Base-by-base conservation (phyloP, 2,888 invertebrate species). In the Atethmia centrago region DNA sequence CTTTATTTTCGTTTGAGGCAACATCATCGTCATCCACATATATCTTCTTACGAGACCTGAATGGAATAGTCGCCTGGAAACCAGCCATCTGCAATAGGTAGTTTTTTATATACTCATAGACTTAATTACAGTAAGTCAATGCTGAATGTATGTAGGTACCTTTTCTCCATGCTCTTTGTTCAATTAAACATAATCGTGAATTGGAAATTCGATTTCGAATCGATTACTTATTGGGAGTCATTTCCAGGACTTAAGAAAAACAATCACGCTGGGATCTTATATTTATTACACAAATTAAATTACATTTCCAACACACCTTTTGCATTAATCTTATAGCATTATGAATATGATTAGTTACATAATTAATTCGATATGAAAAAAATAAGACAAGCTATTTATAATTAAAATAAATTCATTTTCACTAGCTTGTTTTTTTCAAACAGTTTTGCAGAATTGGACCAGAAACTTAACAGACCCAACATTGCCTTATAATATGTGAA, bases 51-150 rank as follows among this genome's bases (percentile, higher is more conserved):
- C 96, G 93, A 42, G 94, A 90, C 82, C 93, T 95, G 82, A 97
- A 97, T 14, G 96, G 93, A 75, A 97, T 95, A 3, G 92, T 94
- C 51, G 94, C 92, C 89, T 97, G 97, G 25, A 95, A 85, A 45
- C 93, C 89, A 69, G 96, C 92, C 96, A 96, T 96, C 94, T 95
- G 90, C 84, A 92, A 91, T 70, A 77, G 68, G 65, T 45, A 36
- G 0, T 4, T 42, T 31, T 40, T 9, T 12, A n/a, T n/a, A 28
- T 25, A 2, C 19, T 21, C 28, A n/a, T 21, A 28, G 3, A 25
- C 16, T n/a, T 49, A 40, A 56, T 40, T 25, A 53, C 12, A 53
- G 31, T 47, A 45, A 40, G 4, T 47, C 45, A 53, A 53, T 28
- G 14, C 3, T 58, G 19, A 25, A 59, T 64, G 3, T 40, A 51